Conservation (phyloP, 2,113 vertebrate genomes). For the Mastomys natalensis region DNA sequence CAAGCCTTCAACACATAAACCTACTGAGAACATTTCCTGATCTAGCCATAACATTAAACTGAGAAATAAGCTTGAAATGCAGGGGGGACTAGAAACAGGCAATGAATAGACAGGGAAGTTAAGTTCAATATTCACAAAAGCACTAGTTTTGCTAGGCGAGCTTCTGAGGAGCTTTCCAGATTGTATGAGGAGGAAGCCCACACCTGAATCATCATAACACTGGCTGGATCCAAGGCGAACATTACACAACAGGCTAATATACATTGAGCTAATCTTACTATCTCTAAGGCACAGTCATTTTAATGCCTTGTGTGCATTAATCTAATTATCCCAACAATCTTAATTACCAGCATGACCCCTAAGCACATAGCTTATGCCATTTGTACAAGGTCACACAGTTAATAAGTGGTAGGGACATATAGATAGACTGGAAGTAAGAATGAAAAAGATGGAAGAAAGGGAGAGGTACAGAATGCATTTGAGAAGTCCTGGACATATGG, state of each 20-base stretch:
- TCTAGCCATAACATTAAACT: not conserved
- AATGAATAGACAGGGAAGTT: not conserved
- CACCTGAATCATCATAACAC: not conserved
- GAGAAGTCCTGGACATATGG: not conserved
- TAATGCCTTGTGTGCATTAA: not conserved
- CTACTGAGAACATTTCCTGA: not conserved
- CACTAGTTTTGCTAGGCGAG: not conserved
- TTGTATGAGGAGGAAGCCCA: not conserved
- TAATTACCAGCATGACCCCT: not conserved
- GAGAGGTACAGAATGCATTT: not conserved
- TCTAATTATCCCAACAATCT: not conserved
- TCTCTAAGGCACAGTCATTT: not conserved
- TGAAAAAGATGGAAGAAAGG: not conserved
- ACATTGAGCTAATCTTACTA: not conserved
- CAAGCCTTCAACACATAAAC: not conserved
- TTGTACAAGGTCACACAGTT: not conserved
- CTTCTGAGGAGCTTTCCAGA: not conserved
- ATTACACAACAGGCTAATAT: accelerated
- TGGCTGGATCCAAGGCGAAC: not conserved
- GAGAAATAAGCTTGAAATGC: constrained; percentile 6
- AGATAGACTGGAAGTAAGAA: not conserved
- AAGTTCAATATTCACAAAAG: not conserved
- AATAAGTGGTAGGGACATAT: not conserved
- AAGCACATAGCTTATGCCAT: not conserved
- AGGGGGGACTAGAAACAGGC: not conserved